These are phyloP conservation scores for Lasaia peninsularis DNA, from an alignment of 1,140 invertebrate genomes.

Conservation along the genomic window DNA sequence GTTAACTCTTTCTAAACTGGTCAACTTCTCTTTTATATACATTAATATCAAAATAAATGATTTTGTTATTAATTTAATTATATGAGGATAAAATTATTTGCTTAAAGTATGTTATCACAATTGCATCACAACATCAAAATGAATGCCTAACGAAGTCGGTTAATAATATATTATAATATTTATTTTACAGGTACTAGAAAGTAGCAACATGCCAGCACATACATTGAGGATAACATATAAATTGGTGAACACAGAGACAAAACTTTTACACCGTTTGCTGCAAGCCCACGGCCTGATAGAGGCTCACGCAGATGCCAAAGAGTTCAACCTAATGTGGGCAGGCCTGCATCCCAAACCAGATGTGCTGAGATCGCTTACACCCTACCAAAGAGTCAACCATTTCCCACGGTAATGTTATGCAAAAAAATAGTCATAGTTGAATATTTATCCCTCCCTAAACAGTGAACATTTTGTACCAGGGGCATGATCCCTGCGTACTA, in stretches of 20 bases:
- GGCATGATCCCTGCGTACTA: no score
- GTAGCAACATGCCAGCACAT: constrained; percentile 81
- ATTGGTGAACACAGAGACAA: constrained; percentile 88
- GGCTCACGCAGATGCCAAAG: constrained; percentile 80
- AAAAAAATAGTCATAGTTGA: constrained; percentile 21
- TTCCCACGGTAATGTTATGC: constrained; percentile 86
- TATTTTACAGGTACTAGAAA: constrained; percentile 53
- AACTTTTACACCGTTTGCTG: constrained; percentile 84
- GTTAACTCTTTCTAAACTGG: no score
- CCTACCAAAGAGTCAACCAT: constrained; percentile 95
- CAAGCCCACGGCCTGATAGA: constrained; percentile 86
- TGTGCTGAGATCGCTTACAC: constrained; percentile 85
- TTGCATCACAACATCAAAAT: no score
- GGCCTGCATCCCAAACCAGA: constrained; percentile 94
- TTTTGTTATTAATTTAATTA: no score
- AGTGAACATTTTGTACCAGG: no score
- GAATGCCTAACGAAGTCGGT: no score
- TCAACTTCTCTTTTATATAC: no score
- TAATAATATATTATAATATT: neutral
- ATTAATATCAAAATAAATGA: neutral
- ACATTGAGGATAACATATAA: constrained; percentile 89
- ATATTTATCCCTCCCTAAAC: no score
- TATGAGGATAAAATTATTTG: no score
- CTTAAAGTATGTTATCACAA: no score
- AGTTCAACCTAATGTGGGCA: constrained; percentile 94